Evolutionary conservation across 2,888 invertebrate species (phyloP), one percentile per base, ranked within the genome.

Genomic region (Noctua pronuba): DNA sequence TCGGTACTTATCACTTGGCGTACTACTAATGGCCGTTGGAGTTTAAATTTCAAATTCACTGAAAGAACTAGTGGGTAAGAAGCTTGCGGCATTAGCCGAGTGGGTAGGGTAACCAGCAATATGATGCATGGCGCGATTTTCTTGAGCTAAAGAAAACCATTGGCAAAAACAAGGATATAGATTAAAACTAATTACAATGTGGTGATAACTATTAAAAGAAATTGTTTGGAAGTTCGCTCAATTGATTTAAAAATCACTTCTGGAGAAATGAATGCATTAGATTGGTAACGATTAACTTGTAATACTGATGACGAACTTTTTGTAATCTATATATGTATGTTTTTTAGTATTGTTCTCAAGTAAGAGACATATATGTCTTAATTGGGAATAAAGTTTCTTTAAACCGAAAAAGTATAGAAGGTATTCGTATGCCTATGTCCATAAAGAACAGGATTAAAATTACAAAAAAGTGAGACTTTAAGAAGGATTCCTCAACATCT

Each of bases 21-120:
- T 79, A 67, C 76, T 82, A 78, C 79, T 78, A 88, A 89, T 87
- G 84, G 79, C 62, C 64, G 78, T 11, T 49, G 65, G 77, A 87
- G 88, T 89, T 88, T 82, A 88, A 89, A 88, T 89, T 88, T 88
- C 66, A 89, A 88, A 88, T 88, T 89, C 65, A 78, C 80, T 83
- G 73, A 80, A 88, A 84, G 81, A 89, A 88, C 78, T 79, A 79
- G 58, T 64, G 28, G 81, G 82, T 82, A 88, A 89, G 86, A 62
- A 78, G 84, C 86, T 84, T 77, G 79, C 55, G 65, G 79, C 76
- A 69, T 83, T 86, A 86, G 69, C 75, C 66, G 68, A 81, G 73
- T 11, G 13, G 41, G 10, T 67, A 65, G 65, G 73, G 67, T 31
- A 13, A 7, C 75, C 71, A 83, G 2, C 24, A 0, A 8, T 1